phyloP scores from a whole-genome alignment of 2,888 invertebrate genomes.

The Axea sp. region DNA sequence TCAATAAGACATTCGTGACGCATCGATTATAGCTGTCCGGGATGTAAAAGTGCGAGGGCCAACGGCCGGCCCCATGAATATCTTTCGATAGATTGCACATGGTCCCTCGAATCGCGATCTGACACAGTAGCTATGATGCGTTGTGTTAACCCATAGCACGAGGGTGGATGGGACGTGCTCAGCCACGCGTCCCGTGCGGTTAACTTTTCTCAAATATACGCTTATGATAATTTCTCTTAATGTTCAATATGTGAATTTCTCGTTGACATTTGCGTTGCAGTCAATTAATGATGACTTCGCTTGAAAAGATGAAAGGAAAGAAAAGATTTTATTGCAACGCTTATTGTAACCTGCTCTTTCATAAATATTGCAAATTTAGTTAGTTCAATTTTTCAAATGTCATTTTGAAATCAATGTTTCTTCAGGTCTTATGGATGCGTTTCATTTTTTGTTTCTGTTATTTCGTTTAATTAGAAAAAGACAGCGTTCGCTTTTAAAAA shows the following conservation, averaged over 20 bases:
- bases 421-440: too few species aligned
- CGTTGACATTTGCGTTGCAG: slow-evolving; percentile 9
- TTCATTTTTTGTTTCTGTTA: too few species aligned
- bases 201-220: slow-evolving; percentile 68
- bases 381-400: too few species aligned
- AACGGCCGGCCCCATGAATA: slow-evolving; percentile 78
- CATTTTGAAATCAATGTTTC: too few species aligned
- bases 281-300: slow-evolving; percentile 11
- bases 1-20: slow-evolving; percentile 80
- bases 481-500: too few species aligned
- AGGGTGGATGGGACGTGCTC: slow-evolving; percentile 69
- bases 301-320: not conserved
- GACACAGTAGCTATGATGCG: slow-evolving; percentile 67
- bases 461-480: too few species aligned
- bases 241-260: slow-evolving; percentile 35
- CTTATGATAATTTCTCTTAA: slow-evolving; percentile 57
- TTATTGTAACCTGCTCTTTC: too few species aligned
- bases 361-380: too few species aligned
- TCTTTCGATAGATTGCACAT: slow-evolving; percentile 80
- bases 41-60: slow-evolving; percentile 70
- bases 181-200: slow-evolving; percentile 77
- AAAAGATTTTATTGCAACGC: too few species aligned
- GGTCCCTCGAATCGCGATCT: slow-evolving; percentile 68
- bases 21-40: slow-evolving; percentile 77
- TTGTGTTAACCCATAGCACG: slow-evolving; percentile 61